Evolutionary conservation across 2,113 vertebrate genomes (phyloP), one percentile per base, ranked within the genome.

Genomic region (Indicator indicator): DNA sequence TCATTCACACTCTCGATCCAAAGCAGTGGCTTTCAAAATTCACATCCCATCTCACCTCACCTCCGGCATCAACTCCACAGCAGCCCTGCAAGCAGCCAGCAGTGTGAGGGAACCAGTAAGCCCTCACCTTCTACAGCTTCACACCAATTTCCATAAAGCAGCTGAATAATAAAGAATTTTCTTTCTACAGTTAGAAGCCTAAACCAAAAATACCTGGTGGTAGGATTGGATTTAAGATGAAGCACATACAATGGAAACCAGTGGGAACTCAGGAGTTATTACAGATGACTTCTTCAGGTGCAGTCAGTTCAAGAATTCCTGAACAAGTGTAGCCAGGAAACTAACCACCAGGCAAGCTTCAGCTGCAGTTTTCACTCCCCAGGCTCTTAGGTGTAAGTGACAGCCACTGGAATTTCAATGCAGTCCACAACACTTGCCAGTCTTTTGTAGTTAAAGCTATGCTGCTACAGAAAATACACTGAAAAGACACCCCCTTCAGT

Each of bases 1-100:
- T 83, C 67, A 70, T 89, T 80, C 91, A 94, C 38, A 58, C 42
- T 16, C 52, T 70, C 79, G 38, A 33, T 12, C 18, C 11, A 1
- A 79, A 64, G 32, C 2, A n/a, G 16, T 11, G 32, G 9, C 48
- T 88, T 65, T 50, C 65, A 80, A 14, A 70, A 70, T 12, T 56
- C 63, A 12, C 36, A 15, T 2, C 3, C 58, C 20, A 33, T 16
- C 69, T 59, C n/a, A 0, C 6, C 0, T 36, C 10, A 56, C 46
- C 54, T 36, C 63, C 0, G 3, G 42, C 77, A 79, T 23, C 69
- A 12, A 69, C 56, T 52, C 36, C 58, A 44, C 9, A 55, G 3
- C 48, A 4, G 6, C 27, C 9, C 6, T 2, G 6, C 30, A 3
- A 4, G 13, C 16, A 11, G 8, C 5, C 30, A 38, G 16, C 6